phyloP scores from a whole-genome alignment of 2,888 invertebrate species.

The Pseudoips prasinana region DNA sequence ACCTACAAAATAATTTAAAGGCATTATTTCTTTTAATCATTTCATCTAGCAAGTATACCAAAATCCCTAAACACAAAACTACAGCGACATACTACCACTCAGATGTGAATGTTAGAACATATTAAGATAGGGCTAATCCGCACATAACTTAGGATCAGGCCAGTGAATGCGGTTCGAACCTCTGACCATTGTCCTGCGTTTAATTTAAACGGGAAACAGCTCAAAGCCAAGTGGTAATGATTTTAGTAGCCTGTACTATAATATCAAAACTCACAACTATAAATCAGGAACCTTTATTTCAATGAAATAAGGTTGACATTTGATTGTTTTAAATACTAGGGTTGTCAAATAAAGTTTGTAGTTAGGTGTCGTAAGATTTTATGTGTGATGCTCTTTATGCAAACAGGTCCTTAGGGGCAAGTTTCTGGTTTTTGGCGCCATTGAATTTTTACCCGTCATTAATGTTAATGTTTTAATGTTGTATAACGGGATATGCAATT shows the following conservation, averaged over 20 bases:
- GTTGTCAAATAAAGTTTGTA: constrained; percentile 35
- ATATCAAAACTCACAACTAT: constrained; percentile 17
- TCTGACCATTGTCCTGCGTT: constrained; percentile 79
- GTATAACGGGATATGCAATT: constrained; percentile 16
- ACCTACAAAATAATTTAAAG: no score
- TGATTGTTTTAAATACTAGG: background rate
- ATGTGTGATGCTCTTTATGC: constrained; percentile 72
- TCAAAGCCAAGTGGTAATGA: constrained; percentile 59
- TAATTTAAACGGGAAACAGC: constrained; percentile 71
- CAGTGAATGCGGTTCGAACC: constrained; percentile 62
- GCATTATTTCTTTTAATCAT: no score
- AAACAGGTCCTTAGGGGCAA: constrained; percentile 72
- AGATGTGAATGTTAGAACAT: constrained; percentile 61
- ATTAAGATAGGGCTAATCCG: constrained; percentile 80
- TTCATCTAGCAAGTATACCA: no score
- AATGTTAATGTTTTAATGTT: constrained; percentile 37
- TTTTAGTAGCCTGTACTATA: constrained; percentile 54
- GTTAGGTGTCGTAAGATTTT: constrained; percentile 76
- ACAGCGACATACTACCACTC: constrained; percentile 36
- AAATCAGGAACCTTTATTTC: constrained; percentile 13
- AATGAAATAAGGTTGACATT: constrained; percentile 28
- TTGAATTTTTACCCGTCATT: constrained; percentile 70
- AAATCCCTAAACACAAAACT: constrained; percentile 8
- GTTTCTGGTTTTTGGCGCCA: constrained; percentile 72
- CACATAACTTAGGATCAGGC: constrained; percentile 78